Percentiles rank a stretch among this genome's conserved stretches.
phyloP scores from a whole-genome alignment of 1,140 invertebrate genomes.

The Mactra quadrangularis region DNA sequence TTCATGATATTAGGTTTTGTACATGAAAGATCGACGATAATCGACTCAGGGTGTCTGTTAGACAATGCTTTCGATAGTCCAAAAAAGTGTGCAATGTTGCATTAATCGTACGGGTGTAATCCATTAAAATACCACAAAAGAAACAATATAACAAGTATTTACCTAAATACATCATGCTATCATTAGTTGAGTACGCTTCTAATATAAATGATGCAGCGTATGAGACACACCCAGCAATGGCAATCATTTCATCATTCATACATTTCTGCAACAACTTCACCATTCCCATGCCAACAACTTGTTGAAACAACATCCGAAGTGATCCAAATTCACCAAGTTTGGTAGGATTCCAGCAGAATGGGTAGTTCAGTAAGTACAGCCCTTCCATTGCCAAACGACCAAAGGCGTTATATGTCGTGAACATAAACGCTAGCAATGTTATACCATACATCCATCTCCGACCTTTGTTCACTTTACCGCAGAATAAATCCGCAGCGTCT shows the following conservation, averaged over 20 bases:
- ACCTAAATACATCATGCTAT: conserved; percentile 45
- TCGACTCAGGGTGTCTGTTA: too few species aligned
- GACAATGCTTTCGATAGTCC: too few species aligned
- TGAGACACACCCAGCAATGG: conserved; percentile 20
- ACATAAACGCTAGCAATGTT: conserved; percentile 5
- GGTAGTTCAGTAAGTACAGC: conserved; percentile 2
- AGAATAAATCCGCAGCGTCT: conserved; percentile 13
- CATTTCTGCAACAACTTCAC: conserved; percentile 24
- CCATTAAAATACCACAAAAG: too few species aligned
- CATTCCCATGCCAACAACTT: conserved; percentile 37
- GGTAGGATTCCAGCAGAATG: conserved; percentile 23
- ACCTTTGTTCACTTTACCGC: conserved; percentile 12
- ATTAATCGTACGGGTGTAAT: too few species aligned
- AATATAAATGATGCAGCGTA: conserved; percentile 18
- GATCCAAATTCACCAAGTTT: conserved; percentile 20
- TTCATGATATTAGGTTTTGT: too few species aligned
- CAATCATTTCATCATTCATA: conserved; percentile 41
- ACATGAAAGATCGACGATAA: too few species aligned
- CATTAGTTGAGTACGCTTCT: conserved; percentile 14
- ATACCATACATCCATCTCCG: conserved; percentile 41
- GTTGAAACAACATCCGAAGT: conserved; percentile 8
- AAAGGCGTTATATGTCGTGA: conserved; percentile 17
- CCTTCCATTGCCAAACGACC: conserved; percentile 18
- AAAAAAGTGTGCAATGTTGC: too few species aligned
- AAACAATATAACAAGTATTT: too few species aligned